Percentiles rank a stretch among this genome's conserved stretches.
Evolutionary conservation across 2,113 vertebrate species (phyloP).

Genomic region (Ctenodactylus gundi): DNA sequence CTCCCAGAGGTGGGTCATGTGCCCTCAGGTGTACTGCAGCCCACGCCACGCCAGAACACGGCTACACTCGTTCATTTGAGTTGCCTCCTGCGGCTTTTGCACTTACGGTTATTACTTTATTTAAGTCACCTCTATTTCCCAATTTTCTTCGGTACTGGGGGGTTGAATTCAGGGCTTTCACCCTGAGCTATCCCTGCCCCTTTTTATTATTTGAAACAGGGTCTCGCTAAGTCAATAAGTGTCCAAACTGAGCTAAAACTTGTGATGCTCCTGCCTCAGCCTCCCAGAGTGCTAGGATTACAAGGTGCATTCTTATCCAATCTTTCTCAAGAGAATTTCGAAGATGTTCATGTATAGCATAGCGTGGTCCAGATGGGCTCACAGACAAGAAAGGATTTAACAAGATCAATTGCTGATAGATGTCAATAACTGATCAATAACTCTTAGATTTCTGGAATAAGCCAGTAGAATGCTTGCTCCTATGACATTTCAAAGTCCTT

Average conservation of each 20-base stretch:
- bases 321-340: not conserved
- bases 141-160: too few species aligned
- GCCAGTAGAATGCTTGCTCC: not conserved
- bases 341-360: not conserved
- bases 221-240: too few species aligned
- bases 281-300: too few species aligned
- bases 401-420: too few species aligned
- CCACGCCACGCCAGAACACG: fast-evolving
- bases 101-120: not conserved
- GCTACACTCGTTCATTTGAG: not conserved
- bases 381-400: not conserved
- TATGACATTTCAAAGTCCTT: not conserved
- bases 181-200: too few species aligned
- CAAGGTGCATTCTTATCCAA: not conserved
- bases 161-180: too few species aligned
- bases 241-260: too few species aligned
- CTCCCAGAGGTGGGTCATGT: fast-evolving
- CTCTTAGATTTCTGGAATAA: not conserved
- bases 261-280: too few species aligned
- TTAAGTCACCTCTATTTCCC: not conserved
- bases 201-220: too few species aligned
- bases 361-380: not conserved
- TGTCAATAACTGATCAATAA: not conserved
- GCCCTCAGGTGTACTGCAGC: not conserved
- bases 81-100: not conserved